phyloP scores from a whole-genome alignment of 2,797 vertebrate genomes.

The Chromis chromis region DNA sequence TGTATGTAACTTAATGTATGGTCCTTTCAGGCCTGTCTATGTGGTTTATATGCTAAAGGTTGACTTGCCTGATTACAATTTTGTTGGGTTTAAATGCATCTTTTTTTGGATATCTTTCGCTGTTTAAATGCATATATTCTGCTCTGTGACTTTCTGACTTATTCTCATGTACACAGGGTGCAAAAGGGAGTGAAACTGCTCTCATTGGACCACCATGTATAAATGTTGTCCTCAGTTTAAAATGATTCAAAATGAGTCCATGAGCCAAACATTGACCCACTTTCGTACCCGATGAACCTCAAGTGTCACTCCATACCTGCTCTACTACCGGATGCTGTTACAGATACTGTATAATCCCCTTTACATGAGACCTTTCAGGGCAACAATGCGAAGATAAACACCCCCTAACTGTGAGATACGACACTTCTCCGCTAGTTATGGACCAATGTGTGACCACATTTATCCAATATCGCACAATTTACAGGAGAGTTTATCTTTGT shows the following conservation, averaged over 20 bases:
- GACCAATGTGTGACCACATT: not conserved
- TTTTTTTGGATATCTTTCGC: too few relatives aligned
- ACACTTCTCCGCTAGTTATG: not conserved
- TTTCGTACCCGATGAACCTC: constrained; percentile 12
- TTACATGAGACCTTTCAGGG: constrained; percentile 20
- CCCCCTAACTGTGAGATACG: not conserved
- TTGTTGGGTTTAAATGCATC: too few relatives aligned
- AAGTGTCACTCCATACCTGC: constrained; percentile 35
- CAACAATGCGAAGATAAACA: constrained; percentile 12
- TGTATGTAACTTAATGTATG: too few relatives aligned
- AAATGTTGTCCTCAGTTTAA: not conserved
- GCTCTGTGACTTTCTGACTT: too few relatives aligned
- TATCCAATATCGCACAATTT: not conserved
- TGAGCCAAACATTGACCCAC: constrained; percentile 19
- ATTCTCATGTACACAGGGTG: too few relatives aligned
- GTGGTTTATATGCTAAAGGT: too few relatives aligned
- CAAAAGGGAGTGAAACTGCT: too few relatives aligned
- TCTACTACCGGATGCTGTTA: constrained; percentile 42
- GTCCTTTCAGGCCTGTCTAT: too few relatives aligned
- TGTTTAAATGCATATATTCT: too few relatives aligned
- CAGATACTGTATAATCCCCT: constrained; percentile 49
- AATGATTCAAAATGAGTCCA: too few relatives aligned
- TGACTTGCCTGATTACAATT: too few relatives aligned
- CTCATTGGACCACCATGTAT: not conserved
- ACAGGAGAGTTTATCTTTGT: not conserved